A percentile compares a stretch with the other conserved stretches of the same genome.
phyloP scores from a whole-genome alignment of 2,797 vertebrate species.

The Erpetoichthys calabaricus region DNA sequence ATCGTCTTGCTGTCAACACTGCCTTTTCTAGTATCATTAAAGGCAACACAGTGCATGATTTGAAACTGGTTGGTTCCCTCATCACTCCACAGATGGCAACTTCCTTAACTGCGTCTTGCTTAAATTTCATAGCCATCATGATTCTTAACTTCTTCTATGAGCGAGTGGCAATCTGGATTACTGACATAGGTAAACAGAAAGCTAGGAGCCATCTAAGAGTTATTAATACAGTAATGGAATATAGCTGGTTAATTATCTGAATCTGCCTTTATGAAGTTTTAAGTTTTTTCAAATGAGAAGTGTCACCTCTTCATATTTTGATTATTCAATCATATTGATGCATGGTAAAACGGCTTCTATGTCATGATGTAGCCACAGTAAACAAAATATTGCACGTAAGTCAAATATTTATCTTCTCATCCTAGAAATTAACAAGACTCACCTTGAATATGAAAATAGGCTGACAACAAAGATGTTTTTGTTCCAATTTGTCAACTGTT shows the following conservation, averaged over 20 bases:
- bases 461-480: conserved; percentile 66
- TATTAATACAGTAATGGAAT: no score
- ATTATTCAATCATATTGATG: no score
- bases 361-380: no score
- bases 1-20: conserved; percentile 83
- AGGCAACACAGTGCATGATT: conserved; percentile 48
- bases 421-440: conserved; percentile 57
- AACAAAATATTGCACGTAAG: no score
- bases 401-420: no score
- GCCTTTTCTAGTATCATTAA: conserved; percentile 87
- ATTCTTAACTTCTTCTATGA: conserved; percentile 91
- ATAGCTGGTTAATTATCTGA: no score
- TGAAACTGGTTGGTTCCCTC: conserved; percentile 62
- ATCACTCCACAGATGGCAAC: conserved; percentile 89
- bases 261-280: no score
- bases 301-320: no score
- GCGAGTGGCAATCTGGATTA: conserved; percentile 86
- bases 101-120: conserved; percentile 83
- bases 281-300: no score
- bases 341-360: no score
- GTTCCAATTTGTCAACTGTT: conserved; percentile 66
- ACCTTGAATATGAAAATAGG: conserved; percentile 62
- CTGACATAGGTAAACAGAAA: conserved; percentile 78
- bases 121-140: conserved; percentile 96
- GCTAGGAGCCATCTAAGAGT: no score